These are phyloP conservation scores for Carlito syrichta DNA, from an alignment of 2,113 vertebrate genomes.

Conservation along the genomic window DNA sequence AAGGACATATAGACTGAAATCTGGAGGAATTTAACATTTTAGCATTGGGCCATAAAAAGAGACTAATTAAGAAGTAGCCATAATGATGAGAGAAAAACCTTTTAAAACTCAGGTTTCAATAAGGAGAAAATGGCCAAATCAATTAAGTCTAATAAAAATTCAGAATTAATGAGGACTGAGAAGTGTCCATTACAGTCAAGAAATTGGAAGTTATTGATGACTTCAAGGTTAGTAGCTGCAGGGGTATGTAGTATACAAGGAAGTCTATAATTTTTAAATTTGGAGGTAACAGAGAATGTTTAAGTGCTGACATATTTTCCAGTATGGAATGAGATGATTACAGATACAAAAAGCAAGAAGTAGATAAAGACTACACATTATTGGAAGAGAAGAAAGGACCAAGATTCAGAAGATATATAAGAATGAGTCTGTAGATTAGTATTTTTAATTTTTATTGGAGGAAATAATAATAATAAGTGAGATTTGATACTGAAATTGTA, in stretches of 20 bases:
- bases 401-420: neutral
- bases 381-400: neutral
- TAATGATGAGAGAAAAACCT: neutral
- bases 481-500: neutral
- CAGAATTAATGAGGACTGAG: neutral
- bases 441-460: neutral
- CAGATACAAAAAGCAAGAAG: neutral
- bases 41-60: neutral
- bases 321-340: neutral
- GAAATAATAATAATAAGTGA: neutral
- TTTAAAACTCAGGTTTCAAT: neutral
- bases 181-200: neutral
- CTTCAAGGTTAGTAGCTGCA: neutral
- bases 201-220: neutral
- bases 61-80: neutral
- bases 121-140: neutral
- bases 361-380: neutral
- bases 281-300: neutral
- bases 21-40: neutral
- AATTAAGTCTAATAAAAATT: neutral
- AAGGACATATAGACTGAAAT: neutral
- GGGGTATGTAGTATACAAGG: neutral
- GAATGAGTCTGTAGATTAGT: neutral
- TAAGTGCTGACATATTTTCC: neutral
- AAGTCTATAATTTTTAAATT: neutral